phyloP scores from a whole-genome alignment of 2,797 vertebrate genomes.

The Cryptoblepharus egeriae region DNA sequence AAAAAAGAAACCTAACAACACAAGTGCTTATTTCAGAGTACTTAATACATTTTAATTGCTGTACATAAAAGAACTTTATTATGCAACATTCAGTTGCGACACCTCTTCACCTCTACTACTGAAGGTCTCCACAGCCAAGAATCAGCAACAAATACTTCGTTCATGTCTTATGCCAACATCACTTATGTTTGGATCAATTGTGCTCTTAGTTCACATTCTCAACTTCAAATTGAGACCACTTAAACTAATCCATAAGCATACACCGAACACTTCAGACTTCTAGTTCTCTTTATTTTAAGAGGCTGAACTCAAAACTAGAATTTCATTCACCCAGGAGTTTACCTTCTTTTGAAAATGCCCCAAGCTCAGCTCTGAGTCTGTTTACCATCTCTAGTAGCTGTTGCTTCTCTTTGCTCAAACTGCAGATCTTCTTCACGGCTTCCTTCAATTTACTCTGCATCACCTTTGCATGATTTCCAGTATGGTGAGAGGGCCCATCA shows the following conservation, averaged over 20 bases:
- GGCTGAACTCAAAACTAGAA: neutral
- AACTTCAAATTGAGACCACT: constrained; percentile 15
- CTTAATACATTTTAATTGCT: constrained; percentile 16
- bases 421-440: constrained; percentile 79
- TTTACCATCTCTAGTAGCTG: constrained; percentile 90
- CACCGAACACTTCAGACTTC: constrained; percentile 3
- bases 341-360: constrained; percentile 59
- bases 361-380: constrained; percentile 80
- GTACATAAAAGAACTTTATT: constrained; percentile 14
- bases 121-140: constrained; percentile 14
- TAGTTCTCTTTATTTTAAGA: constrained; percentile 26
- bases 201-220: constrained; percentile 17
- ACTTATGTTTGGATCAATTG: constrained; percentile 8
- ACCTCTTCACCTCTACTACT: constrained; percentile 16
- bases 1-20: neutral
- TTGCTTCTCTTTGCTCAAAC: constrained; percentile 83
- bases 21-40: constrained; percentile 42
- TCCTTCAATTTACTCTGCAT: constrained; percentile 80
- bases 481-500: constrained; percentile 13
- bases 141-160: constrained; percentile 10
- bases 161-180: constrained; percentile 4
- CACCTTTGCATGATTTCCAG: constrained; percentile 23
- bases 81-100: constrained; percentile 34
- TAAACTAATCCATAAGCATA: constrained; percentile 12
- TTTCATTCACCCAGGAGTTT: constrained; percentile 35